A percentile compares a stretch with the other conserved stretches of the same genome.
These are phyloP conservation scores for Drosophila dives DNA, from an alignment of 2,888 invertebrate genomes.

Conservation along the genomic window DNA sequence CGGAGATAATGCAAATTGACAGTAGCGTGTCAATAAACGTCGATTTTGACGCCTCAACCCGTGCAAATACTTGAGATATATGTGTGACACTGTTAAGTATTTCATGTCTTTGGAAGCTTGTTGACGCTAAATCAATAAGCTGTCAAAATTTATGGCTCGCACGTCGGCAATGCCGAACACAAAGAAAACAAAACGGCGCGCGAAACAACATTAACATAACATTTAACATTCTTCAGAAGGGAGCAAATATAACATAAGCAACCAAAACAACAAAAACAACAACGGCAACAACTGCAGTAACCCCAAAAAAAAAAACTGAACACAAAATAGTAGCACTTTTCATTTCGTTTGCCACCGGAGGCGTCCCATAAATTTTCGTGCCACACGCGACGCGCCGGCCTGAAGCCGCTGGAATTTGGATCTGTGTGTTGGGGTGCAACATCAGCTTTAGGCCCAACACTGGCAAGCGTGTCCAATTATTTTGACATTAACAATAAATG, in stretches of 20 bases:
- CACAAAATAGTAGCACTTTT: conserved; percentile 73
- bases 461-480: conserved; percentile 82
- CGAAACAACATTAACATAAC: conserved; percentile 57
- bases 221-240: conserved; percentile 34
- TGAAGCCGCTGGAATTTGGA: conserved; percentile 21
- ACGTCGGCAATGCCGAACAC: conserved; percentile 57
- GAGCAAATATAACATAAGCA: conserved; percentile 4
- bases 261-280: neutral
- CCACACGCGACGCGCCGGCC: conserved; percentile 72
- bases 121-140: conserved; percentile 67
- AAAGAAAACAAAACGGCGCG: conserved; percentile 66
- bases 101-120: conserved; percentile 20
- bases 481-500: conserved; percentile 82
- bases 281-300: conserved; percentile 3
- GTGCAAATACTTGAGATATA: conserved; percentile 43
- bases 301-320: neutral
- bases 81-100: conserved; percentile 26
- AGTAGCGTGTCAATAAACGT: conserved; percentile 64
- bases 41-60: conserved; percentile 46
- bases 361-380: conserved; percentile 74
- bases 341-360: conserved; percentile 42
- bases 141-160: conserved; percentile 73
- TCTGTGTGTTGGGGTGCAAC: conserved; percentile 41
- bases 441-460: conserved; percentile 33
- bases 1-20: conserved; percentile 54